These are phyloP conservation scores for Silurus lanzhouensis DNA, from an alignment of 2,797 vertebrate species.

Conservation along the genomic window DNA sequence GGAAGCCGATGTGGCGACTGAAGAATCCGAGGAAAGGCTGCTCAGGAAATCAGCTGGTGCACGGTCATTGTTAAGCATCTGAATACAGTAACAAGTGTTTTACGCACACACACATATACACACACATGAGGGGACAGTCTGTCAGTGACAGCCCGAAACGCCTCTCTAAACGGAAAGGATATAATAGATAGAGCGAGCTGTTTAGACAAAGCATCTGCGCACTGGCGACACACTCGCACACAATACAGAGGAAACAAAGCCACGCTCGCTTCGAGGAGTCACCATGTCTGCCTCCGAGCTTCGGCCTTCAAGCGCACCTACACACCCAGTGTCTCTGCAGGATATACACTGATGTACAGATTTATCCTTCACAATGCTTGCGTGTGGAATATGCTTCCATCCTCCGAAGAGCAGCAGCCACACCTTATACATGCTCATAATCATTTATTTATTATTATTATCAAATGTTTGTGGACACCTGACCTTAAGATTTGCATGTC, in stretches of 20 bases:
- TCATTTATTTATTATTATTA: not conserved
- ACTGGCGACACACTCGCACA: constrained; percentile 39
- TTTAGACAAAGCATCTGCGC: constrained; percentile 45
- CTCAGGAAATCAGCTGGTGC: constrained; percentile 57
- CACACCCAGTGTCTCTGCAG: not conserved
- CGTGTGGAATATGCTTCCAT: not conserved
- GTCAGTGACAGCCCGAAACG: constrained; percentile 37
- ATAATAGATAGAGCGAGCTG: constrained; percentile 48
- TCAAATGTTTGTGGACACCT: too few relatives aligned
- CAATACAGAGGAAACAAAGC: constrained; percentile 46
- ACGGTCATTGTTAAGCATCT: constrained; percentile 39
- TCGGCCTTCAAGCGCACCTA: not conserved
- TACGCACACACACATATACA: constrained; percentile 28
- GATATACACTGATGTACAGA: not conserved
- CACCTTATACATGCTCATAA: not conserved
- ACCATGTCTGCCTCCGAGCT: constrained; percentile 33
- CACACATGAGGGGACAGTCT: constrained; percentile 35
- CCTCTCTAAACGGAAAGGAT: constrained; percentile 48
- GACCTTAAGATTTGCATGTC: too few relatives aligned
- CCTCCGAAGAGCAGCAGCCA: not conserved
- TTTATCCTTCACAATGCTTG: not conserved
- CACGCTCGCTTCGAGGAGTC: constrained; percentile 43
- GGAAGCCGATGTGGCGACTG: constrained; percentile 26
- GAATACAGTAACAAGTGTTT: constrained; percentile 36
- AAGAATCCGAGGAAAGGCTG: constrained; percentile 56